phyloP scores from a whole-genome alignment of 2,888 invertebrate species.

The Camponotus fellah region DNA sequence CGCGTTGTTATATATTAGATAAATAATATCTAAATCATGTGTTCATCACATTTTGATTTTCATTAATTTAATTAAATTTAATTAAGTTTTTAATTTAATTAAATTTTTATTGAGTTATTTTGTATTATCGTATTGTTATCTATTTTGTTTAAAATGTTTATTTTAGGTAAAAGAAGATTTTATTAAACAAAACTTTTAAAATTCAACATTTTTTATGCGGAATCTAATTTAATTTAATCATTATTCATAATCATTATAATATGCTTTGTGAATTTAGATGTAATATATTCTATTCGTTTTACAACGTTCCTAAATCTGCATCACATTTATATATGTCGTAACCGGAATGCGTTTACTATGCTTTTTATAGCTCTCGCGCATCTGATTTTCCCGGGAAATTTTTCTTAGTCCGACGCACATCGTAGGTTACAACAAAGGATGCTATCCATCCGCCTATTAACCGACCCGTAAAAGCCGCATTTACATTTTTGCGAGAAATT shows the following conservation, averaged over 20 bases:
- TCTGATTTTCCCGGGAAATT: conserved; percentile 24
- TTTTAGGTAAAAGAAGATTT: background rate
- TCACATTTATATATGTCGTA: conserved; percentile 1
- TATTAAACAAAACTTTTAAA: background rate
- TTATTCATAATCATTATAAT: background rate
- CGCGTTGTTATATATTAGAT: background rate
- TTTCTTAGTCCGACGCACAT: conserved; percentile 18
- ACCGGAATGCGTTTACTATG: background rate
- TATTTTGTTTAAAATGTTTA: background rate
- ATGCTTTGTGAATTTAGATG: background rate
- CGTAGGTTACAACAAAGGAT: conserved; percentile 31
- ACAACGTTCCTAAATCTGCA: conserved; percentile 10
- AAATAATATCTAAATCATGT: background rate
- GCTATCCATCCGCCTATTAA: conserved; percentile 36
- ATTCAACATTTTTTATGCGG: background rate
- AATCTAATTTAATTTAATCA: background rate
- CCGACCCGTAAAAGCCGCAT: conserved; percentile 32
- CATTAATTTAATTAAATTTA: too few species aligned
- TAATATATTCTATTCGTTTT: background rate
- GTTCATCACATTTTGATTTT: background rate
- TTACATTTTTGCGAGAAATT: conserved; percentile 44
- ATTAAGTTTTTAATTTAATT: too few species aligned
- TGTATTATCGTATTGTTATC: background rate
- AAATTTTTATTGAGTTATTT: too few species aligned
- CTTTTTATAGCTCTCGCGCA: conserved; percentile 1